Evolutionary conservation across 1,140 invertebrate species (phyloP), one percentile per base, ranked within the genome.

Genomic region (Bradysia coprophila): DNA sequence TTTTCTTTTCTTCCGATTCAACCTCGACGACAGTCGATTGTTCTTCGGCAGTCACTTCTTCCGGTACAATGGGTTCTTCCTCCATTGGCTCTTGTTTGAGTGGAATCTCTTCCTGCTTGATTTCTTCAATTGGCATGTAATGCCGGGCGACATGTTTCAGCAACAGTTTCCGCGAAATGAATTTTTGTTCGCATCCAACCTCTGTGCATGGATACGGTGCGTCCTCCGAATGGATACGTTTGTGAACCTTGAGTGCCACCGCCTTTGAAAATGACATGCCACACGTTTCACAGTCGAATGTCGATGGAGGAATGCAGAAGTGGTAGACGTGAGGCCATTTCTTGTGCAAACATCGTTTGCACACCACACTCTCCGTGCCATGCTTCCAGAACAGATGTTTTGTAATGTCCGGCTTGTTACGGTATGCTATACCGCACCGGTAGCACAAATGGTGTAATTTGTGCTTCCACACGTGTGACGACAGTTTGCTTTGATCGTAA

Each of bases 351-450:
- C 85, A 90, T 52, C 72, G 76, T 57, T 85, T 85, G 56, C 85
- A 90, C 4, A 78, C 59, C 2, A 82, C 75, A 63, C 83, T 86
- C 54, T 88, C 83, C 4, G 83, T 88, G 11, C 83, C 83, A 57
- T 90, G 84, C 56, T 90, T 89, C 85, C 84, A 90, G 55, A 86
- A 87, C 31, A 88, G 61, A 66, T 90, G 84, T 52, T 83, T 84
- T 24, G 77, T 84, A 39, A 88, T 87, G 51, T 87, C 82, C 31
- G 76, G 76, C 57, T 87, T 86, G 57, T 85, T 86, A 40, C 80
- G 69, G 56, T 88, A 89, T 4, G 83, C 74, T 46, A 88, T 82
- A 20, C 77, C 78, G 60, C 84, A 88, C 31, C 81, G 72, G 57
- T 86, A 87, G 55, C 85, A 89, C 16, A 85, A 58, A 61, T 88